Percentiles rank a stretch among this genome's conserved stretches.
Conservation (phyloP, 2,888 invertebrate species). For the Agrotis exclamationis region DNA sequence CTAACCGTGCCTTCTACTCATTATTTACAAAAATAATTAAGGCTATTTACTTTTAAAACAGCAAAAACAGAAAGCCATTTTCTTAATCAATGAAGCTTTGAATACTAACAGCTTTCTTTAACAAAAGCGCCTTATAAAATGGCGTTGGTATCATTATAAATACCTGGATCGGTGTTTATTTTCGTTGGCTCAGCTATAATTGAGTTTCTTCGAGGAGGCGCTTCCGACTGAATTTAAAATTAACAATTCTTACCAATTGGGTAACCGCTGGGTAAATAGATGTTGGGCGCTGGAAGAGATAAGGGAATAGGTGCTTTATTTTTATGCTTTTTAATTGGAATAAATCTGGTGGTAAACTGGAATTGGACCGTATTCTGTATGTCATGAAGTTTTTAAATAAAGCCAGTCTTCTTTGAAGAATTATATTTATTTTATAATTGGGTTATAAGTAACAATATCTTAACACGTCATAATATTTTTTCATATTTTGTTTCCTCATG, state of each 20-base stretch:
- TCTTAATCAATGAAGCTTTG: conserved; percentile 8
- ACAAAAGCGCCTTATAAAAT: conserved; percentile 33
- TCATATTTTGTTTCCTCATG: too few relatives aligned
- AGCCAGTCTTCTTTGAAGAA: not conserved
- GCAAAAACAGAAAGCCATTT: not conserved
- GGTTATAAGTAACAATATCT: not conserved
- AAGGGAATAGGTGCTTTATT: conserved; percentile 10
- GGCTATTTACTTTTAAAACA: not conserved
- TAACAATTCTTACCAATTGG: conserved; percentile 80
- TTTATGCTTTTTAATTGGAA: conserved; percentile 17
- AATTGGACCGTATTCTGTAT: not conserved
- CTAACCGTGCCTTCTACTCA: too few relatives aligned
- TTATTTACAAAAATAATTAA: not conserved
- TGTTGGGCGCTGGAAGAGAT: conserved; percentile 61
- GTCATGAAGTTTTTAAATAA: not conserved
- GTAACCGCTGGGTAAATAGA: conserved; percentile 63
- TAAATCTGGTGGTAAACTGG: not conserved
- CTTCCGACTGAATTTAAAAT: conserved; percentile 77
- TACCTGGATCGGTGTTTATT: conserved; percentile 78
- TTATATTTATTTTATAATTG: not conserved
- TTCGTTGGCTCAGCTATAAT: conserved; percentile 81
- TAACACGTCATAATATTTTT: not conserved
- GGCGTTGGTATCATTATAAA: conserved; percentile 65
- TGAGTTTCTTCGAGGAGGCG: conserved; percentile 76
- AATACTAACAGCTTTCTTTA: conserved; percentile 17